Evolutionary conservation across 2,113 vertebrate species (phyloP).

Genomic region (Neoarius graeffei): DNA sequence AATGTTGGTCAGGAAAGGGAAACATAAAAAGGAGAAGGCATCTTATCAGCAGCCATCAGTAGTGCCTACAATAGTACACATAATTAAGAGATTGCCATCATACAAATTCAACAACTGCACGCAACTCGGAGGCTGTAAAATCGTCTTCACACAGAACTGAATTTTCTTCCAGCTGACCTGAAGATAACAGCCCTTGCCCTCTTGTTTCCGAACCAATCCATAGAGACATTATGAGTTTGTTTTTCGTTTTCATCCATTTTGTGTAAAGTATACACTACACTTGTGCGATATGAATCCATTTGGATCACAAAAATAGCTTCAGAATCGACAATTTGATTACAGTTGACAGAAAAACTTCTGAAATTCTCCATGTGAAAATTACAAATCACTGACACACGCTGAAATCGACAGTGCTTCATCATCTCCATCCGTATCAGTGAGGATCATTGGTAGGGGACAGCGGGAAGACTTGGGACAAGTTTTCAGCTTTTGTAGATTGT

Average conservation of each 20-base stretch:
- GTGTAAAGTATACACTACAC: background rate
- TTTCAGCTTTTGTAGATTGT: no score
- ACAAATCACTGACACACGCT: background rate
- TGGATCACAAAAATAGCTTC: background rate
- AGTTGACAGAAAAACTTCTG: background rate
- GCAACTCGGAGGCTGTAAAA: conserved; percentile 44
- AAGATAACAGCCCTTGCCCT: conserved; percentile 17
- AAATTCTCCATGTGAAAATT: background rate
- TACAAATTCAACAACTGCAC: conserved; percentile 51
- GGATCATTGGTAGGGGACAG: no score
- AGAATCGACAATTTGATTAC: background rate
- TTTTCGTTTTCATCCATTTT: background rate
- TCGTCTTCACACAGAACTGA: conserved; percentile 36
- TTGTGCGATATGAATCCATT: background rate
- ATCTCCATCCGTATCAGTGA: background rate
- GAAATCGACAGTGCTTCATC: background rate
- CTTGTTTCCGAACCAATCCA: background rate
- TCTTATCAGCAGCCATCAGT: conserved; percentile 48
- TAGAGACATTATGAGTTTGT: background rate
- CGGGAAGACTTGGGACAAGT: no score
- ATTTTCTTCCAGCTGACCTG: conserved; percentile 23
- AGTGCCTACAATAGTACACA: conserved; percentile 43
- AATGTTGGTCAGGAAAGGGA: background rate
- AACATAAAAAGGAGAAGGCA: conserved; percentile 17
- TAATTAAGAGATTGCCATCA: conserved; percentile 56